Evolutionary conservation across 2,888 invertebrate species (phyloP), one percentile per base, ranked within the genome.

Genomic region (Zaprionus obscuricornis): DNA sequence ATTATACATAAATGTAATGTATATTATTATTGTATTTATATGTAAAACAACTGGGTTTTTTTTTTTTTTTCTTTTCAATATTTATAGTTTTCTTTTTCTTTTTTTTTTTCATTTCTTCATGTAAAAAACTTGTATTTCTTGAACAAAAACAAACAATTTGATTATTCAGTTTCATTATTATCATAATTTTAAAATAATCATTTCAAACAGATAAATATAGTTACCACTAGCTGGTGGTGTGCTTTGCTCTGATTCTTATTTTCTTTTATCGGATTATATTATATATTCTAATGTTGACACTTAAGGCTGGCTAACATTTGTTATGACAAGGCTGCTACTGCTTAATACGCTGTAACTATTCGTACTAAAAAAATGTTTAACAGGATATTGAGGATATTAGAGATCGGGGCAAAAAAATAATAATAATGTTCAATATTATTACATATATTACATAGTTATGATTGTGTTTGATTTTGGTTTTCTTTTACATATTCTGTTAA

Each of bases 141-240:
- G 71, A 85, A 85, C 78, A 79, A 79, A 79, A 85, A 79, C 76
- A 76, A 76, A 76, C 83, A 79, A 66, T 85, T 82, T 67, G 78
- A 79, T 79, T 82, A 78, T 71, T 78, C 57, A 60, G 67, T 82
- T 82, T 66, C 50, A 37, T 54, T 29, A 39, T 71, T 75, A 69
- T 81, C 64, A 65, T 66, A 73, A 66, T 58, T 49, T 67, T 64
- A 49, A 85, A 78, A 85, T 85, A 82, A 78, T 85, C 78, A 74
- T 70, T 50, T 62, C 78, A 79, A 79, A 79, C 85, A 79, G 78
- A 79, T 85, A 62, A 68, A 52, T 65, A 70, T 71, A 66, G 51
- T 71, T 64, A 74, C 34, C 54, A 59, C 74, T 70, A 85, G 70
- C 70, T 60, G 52, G 40, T 56, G 65, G 22, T 7, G 22, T 22